These are phyloP conservation scores for Acrocephalus kingi DNA, from an alignment of 2,113 vertebrate species.

Conservation along the genomic window DNA sequence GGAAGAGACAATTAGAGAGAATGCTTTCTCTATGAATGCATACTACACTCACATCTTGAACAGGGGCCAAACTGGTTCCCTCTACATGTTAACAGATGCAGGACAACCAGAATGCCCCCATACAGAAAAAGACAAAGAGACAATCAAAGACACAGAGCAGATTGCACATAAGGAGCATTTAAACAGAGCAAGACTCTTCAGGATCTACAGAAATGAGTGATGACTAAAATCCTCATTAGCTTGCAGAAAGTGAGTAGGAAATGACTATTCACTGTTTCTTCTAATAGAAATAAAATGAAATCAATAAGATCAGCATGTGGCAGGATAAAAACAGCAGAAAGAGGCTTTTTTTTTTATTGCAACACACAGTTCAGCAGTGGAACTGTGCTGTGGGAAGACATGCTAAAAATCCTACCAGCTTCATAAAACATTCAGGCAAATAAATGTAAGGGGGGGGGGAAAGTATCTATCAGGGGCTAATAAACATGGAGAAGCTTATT, in stretches of 20 bases:
- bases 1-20: neutral
- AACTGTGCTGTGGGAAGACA: neutral
- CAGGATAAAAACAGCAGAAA: neutral
- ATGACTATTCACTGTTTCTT: neutral
- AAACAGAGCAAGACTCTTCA: neutral
- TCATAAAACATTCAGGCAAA: neutral
- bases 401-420: neutral
- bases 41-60: neutral
- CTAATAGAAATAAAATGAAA: constrained; percentile 24
- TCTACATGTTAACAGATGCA: neutral
- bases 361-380: neutral
- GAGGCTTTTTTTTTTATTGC: neutral
- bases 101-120: neutral
- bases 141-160: neutral
- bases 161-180: neutral
- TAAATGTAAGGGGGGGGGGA: neutral
- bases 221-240: constrained; percentile 2
- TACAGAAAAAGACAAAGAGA: neutral
- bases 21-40: neutral
- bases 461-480: neutral
- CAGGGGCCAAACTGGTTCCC: neutral
- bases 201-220: neutral
- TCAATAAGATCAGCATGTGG: neutral
- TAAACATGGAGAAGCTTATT: constrained; percentile 23
- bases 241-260: constrained; percentile 15